Evolutionary conservation across 2,888 invertebrate species (phyloP), one percentile per base, ranked within the genome.

Genomic region (Lasioglossum malachurum): DNA sequence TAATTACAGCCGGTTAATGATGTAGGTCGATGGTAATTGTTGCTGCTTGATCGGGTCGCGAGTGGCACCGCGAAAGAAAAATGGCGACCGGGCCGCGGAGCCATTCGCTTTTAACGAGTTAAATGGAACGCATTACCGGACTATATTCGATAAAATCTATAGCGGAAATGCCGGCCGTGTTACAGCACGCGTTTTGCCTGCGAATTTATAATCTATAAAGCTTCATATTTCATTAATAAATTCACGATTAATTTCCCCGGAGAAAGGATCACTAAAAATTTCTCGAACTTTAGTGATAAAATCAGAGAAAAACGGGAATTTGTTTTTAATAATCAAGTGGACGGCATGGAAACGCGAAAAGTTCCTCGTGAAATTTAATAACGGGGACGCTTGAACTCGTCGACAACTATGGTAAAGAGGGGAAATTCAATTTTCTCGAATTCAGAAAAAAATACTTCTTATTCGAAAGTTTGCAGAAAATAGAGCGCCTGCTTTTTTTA

Each of bases 11-110:
- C n/a, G 38, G 64, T 31, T 75, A 83, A 84, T 53, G 83, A 84
- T 84, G 78, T 83, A 83, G 84, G 84, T 84, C 84, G 84, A 83
- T 64, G 78, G 78, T 78, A 83, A 84, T 84, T 83, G 83, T 83
- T 83, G 75, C 69, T 60, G 78, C 69, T 53, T 49, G 83, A 84
- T 84, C 78, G 49, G 74, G 12, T 44, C 71, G 71, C 75, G 27
- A 83, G 84, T 78, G 78, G 84, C 46, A 35, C 44, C 23, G n/a
- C 14, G 49, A 41, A 49, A 27, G 35, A 83, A 53, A 75, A 64
- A 72, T 78, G 53, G 31, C 60, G 16, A n/a, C 71, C 14, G 60
- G 27, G 60, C 60, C 60, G 60, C 60, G 60, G 0, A 12, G 19
- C 73, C 46, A 60, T 27, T 60, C 46, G 31, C 35, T n/a, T 71